phyloP scores from a whole-genome alignment of 2,113 vertebrate species.

The Brachirus orientalis region DNA sequence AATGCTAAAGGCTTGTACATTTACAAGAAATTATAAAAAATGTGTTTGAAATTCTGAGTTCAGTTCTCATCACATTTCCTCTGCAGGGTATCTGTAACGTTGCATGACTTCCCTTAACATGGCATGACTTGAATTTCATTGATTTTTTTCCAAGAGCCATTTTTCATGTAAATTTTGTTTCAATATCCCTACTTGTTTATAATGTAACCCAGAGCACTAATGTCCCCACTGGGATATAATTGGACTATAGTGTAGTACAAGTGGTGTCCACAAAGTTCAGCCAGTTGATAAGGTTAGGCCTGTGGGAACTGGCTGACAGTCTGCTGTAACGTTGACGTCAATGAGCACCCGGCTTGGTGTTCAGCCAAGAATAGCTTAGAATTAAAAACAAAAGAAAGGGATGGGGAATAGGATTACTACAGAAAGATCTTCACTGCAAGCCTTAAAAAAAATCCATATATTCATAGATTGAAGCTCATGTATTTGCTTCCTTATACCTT shows the following conservation, averaged over 20 bases:
- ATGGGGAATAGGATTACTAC: background rate
- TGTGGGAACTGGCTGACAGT: conserved; percentile 8
- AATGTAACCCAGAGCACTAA: background rate
- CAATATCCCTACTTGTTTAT: background rate
- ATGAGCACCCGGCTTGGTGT: conserved; percentile 2
- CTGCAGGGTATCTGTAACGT: too few relatives aligned
- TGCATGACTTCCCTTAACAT: background rate
- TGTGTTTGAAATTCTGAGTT: background rate
- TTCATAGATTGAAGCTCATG: conserved; percentile 1
- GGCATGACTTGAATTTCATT: background rate
- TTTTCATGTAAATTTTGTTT: background rate
- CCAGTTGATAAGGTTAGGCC: conserved; percentile 8
- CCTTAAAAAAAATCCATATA: too few relatives aligned
- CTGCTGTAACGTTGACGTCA: conserved; percentile 27
- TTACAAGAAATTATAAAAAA: background rate
- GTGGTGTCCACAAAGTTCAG: background rate
- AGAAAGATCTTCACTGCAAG: background rate
- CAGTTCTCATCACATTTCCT: too few relatives aligned
- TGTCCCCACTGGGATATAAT: conserved; percentile 9
- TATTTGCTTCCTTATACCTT: background rate
- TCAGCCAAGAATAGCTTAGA: conserved; percentile 14
- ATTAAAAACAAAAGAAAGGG: background rate
- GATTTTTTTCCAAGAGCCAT: background rate
- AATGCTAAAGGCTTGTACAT: background rate
- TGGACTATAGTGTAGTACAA: background rate